These are phyloP conservation scores for Nannobrachium achirus DNA, from an alignment of 2,113 vertebrate species.

Conservation along the genomic window DNA sequence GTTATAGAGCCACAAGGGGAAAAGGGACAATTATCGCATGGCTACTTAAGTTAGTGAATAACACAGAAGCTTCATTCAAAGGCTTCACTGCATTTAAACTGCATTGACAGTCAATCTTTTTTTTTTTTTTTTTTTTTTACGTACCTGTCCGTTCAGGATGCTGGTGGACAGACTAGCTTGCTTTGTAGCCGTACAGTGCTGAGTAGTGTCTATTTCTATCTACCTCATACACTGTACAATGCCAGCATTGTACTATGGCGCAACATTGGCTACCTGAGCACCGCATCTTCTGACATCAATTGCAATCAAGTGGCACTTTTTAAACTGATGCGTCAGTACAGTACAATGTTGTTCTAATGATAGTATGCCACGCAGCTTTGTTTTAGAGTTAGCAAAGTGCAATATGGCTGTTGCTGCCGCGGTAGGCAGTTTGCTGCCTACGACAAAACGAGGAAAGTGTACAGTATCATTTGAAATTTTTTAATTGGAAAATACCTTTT, in stretches of 20 bases:
- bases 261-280: constrained; percentile 33
- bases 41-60: constrained; percentile 40
- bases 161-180: constrained; percentile 24
- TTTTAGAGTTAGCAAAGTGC: constrained; percentile 12
- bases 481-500: not conserved
- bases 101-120: constrained; percentile 21
- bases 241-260: constrained; percentile 49
- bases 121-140: not conserved
- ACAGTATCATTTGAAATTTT: not conserved
- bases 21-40: constrained; percentile 50
- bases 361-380: constrained; percentile 5
- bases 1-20: constrained; percentile 35
- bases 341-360: not conserved
- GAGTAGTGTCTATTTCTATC: constrained; percentile 66
- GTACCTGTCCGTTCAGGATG: constrained; percentile 12
- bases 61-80: constrained; percentile 32
- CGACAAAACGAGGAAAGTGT: not conserved
- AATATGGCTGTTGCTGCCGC: not conserved
- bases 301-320: constrained; percentile 14
- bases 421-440: not conserved
- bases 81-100: constrained; percentile 14
- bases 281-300: constrained; percentile 18
- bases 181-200: constrained; percentile 45
- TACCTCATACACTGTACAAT: constrained; percentile 74
- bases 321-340: constrained; percentile 19